These are phyloP conservation scores for Erpetoichthys calabaricus DNA, from an alignment of 2,797 vertebrate genomes.

Conservation along the genomic window DNA sequence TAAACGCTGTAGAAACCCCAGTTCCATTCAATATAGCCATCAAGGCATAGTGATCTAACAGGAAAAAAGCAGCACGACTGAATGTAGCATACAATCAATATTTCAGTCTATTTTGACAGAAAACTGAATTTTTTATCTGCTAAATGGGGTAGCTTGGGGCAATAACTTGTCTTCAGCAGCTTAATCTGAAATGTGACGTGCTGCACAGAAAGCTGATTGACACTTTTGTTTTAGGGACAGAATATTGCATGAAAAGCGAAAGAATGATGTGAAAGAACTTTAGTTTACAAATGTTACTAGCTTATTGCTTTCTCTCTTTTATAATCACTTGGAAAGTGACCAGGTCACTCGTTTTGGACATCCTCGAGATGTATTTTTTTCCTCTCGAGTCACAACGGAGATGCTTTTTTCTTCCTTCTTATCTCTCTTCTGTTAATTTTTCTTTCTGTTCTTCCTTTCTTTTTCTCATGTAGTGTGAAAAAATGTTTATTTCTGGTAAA, in stretches of 20 bases:
- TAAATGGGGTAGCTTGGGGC: slow-evolving; percentile 55
- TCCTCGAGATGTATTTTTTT: too few species aligned
- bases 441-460: too few species aligned
- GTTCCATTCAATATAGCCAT: slow-evolving; percentile 1
- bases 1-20: too few species aligned
- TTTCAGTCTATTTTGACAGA: slow-evolving; percentile 49
- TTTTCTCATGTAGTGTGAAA: too few species aligned
- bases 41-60: background rate
- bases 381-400: too few species aligned
- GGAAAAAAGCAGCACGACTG: slow-evolving; percentile 28
- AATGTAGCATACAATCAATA: slow-evolving; percentile 51
- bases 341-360: too few species aligned
- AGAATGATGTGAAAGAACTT: slow-evolving; percentile 27
- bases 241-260: slow-evolving; percentile 49
- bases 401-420: too few species aligned
- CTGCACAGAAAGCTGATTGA: slow-evolving; percentile 57
- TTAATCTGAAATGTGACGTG: slow-evolving; percentile 57
- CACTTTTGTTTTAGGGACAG: slow-evolving; percentile 63
- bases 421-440: too few species aligned
- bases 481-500: too few species aligned
- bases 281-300: slow-evolving; percentile 37
- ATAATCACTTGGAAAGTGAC: too few species aligned
- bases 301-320: slow-evolving; percentile 17
- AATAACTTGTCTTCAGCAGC: slow-evolving; percentile 53
- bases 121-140: slow-evolving; percentile 60